A percentile compares a stretch with the other conserved stretches of the same genome.
These are phyloP conservation scores for Hermodice carunculata DNA, from an alignment of 2,888 invertebrate species.

Conservation along the genomic window DNA sequence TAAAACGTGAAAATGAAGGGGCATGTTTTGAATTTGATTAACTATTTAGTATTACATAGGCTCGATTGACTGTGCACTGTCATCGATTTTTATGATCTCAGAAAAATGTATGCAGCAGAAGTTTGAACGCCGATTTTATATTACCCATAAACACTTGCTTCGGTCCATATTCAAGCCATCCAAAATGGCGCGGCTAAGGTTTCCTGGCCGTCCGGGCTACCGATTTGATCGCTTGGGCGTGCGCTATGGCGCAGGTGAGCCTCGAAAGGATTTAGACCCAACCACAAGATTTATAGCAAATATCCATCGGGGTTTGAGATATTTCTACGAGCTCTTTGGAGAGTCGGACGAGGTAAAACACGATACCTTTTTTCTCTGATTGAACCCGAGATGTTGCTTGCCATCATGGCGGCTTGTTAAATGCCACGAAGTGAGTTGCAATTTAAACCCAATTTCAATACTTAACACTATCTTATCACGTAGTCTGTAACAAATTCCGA, in stretches of 20 bases:
- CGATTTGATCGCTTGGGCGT: conserved; percentile 58
- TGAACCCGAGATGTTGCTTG: no score
- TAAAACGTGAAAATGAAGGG: neutral
- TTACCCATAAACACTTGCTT: conserved; percentile 1
- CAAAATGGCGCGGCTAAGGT: conserved; percentile 68
- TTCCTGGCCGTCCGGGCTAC: conserved; percentile 68
- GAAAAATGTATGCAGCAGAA: conserved; percentile 8
- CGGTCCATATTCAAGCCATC: conserved; percentile 11
- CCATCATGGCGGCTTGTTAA: no score
- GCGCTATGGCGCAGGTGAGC: conserved; percentile 53
- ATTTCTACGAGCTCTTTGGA: conserved; percentile 62
- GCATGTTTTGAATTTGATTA: no score
- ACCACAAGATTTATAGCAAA: conserved; percentile 58
- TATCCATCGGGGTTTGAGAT: conserved; percentile 57
- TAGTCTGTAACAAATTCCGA: no score
- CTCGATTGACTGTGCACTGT: no score
- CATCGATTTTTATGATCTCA: neutral
- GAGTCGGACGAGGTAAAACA: conserved; percentile 66
- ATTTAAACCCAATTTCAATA: no score
- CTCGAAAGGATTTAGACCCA: conserved; percentile 57
- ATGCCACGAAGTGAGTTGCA: no score
- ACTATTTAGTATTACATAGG: no score
- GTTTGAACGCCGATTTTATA: neutral
- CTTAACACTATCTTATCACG: no score
- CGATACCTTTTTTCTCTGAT: no score